Base-by-base conservation (phyloP, 2,888 invertebrate species). In the Caenorhabditis japonica region DNA sequence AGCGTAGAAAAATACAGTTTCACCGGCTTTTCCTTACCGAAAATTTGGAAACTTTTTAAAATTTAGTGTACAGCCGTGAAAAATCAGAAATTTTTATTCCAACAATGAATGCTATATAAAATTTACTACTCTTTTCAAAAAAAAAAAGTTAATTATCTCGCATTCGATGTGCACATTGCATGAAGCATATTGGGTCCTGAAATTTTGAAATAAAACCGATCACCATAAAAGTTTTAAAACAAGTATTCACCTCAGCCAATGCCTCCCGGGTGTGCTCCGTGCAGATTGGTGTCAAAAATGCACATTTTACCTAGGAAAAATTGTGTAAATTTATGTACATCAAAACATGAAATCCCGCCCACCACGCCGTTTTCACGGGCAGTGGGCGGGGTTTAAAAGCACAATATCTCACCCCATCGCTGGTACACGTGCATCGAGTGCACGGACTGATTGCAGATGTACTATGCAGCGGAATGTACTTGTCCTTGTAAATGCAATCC, bases 401-500 rank as follows among this genome's bases (percentile, higher is more conserved):
- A n/a, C n/a, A 27, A 23, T 4, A 47, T 17, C 47, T 52, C 4
- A 76, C 70, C 55, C 78, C 78, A 56, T 70, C 68, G 8, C 55
- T 61, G 10, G 78, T 76, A 36, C 78, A 78, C 8, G 75, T 68
- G 23, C 78, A 78, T 12, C 52, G 51, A 1, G 60, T 56, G 17
- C 78, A 78, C 3, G 75, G 66, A 33, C 73, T 64, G 10, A 61
- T 56, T n/a, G 19, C 13, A 19, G 17, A 2, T 30, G 75, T 44
- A 1, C 58, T 33, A 38, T 75, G 75, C 7, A 69, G 15, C 0
- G 33, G 30, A 4, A 75, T 75, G 5, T 7, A n/a, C 23, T 51
- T 53, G 13, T 41, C 27, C 25, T 39, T 21, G 21, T 56, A 34
- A 19, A 43, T 34, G 33, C 73, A 73, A 49, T 55, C 19, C 10